A percentile compares a stretch with the other conserved stretches of the same genome.
Evolutionary conservation across 2,113 vertebrate species (phyloP).

Genomic region (Neofelis nebulosa): DNA sequence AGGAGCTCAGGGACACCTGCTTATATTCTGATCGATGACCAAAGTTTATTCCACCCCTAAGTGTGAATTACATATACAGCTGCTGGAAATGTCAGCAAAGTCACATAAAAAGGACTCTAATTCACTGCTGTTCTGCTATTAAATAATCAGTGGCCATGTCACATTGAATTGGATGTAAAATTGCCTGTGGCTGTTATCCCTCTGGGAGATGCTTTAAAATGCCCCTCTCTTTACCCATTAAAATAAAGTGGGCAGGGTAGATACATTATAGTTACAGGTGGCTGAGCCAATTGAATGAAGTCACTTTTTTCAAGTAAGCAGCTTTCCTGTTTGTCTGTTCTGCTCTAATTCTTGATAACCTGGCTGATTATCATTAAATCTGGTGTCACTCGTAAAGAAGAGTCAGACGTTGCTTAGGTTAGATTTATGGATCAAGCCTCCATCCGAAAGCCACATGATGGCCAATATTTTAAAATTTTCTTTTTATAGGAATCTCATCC

Average conservation of each 20-base stretch:
- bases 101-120: conserved; percentile 44
- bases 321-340: not conserved
- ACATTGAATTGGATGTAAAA: not conserved
- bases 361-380: not conserved
- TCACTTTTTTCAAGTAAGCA: not conserved
- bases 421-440: not conserved
- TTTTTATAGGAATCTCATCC: not conserved
- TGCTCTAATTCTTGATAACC: not conserved
- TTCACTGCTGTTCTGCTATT: conserved; percentile 35
- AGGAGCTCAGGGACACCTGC: conserved; percentile 16
- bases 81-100: conserved; percentile 63
- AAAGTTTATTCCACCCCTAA: conserved; percentile 37
- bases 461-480: not conserved
- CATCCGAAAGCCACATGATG: not conserved
- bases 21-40: conserved; percentile 32
- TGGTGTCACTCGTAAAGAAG: not conserved
- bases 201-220: not conserved
- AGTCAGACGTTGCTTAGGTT: not conserved
- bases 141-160: conserved; percentile 19
- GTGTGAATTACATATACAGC: conserved; percentile 60
- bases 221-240: not conserved
- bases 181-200: not conserved
- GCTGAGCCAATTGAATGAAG: not conserved
- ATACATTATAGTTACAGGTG: not conserved
- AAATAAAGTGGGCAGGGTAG: not conserved